These are phyloP conservation scores for Cryptotermes secundus DNA, from an alignment of 1,140 invertebrate species.

Conservation along the genomic window DNA sequence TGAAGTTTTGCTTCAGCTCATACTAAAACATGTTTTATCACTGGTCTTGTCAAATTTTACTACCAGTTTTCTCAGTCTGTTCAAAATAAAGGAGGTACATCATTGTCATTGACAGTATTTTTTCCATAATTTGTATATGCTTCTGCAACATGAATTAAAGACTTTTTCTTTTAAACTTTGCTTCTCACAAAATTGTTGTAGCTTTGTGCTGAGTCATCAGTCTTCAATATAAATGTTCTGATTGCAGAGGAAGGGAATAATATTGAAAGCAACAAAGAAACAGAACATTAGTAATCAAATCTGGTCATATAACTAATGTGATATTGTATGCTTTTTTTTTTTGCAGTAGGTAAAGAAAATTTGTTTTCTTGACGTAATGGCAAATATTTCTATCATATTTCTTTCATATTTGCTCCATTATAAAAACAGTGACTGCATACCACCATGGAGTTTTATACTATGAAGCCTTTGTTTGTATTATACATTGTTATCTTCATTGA, in stretches of 20 bases:
- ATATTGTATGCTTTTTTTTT: conserved; percentile 23
- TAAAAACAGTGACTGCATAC: conserved; percentile 1
- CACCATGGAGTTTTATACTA: not conserved
- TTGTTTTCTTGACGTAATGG: conserved; percentile 4
- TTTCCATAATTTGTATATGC: not conserved
- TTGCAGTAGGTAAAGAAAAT: conserved; percentile 17
- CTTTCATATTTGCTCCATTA: not conserved
- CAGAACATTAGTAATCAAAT: not conserved
- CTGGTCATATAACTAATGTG: not conserved
- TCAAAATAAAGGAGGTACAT: too few species aligned
- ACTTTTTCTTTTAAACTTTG: not conserved
- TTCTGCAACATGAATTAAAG: not conserved
- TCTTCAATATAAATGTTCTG: not conserved
- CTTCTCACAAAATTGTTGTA: not conserved
- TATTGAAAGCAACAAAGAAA: not conserved
- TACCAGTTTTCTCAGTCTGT: not conserved
- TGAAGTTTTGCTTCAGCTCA: not conserved
- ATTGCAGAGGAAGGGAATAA: not conserved
- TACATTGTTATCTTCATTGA: conserved; percentile 11
- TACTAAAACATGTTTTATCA: not conserved
- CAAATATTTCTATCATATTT: conserved; percentile 14
- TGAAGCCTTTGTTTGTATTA: conserved; percentile 13
- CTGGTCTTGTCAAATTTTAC: not conserved
- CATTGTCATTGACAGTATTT: too few species aligned
- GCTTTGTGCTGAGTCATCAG: not conserved